Percentiles rank a stretch among this genome's conserved stretches.
phyloP scores from a whole-genome alignment of 2,113 vertebrate genomes.

The Pygoscelis adeliae region DNA sequence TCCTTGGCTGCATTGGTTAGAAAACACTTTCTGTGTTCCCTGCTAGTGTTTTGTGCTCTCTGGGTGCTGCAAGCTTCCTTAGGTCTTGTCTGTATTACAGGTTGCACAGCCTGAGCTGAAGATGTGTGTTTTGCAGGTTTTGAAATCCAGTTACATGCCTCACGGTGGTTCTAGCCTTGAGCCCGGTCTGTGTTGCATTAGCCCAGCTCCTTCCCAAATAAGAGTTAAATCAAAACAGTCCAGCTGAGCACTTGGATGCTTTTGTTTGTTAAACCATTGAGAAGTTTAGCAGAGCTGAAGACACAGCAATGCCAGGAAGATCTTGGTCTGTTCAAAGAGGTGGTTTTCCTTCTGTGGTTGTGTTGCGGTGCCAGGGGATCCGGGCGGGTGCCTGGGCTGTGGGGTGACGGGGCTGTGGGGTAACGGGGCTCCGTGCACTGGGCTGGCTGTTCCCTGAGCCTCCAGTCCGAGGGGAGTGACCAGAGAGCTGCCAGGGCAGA shows the following conservation, averaged over 20 bases:
- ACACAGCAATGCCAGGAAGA: neutral
- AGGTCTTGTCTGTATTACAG: neutral
- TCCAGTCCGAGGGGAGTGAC: no score
- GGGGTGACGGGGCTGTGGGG: neutral
- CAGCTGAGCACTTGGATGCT: neutral
- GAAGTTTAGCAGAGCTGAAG: neutral
- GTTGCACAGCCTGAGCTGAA: neutral
- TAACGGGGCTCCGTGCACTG: accelerated
- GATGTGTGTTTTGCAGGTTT: neutral
- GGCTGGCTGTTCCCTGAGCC: neutral
- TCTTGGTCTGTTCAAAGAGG: neutral
- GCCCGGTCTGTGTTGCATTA: accelerated
- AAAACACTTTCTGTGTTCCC: neutral
- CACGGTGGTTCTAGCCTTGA: neutral
- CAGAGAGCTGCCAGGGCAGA: neutral
- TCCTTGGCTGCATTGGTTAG: neutral
- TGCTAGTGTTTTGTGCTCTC: neutral
- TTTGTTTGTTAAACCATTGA: neutral
- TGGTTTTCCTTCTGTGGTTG: neutral
- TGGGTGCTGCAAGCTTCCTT: neutral
- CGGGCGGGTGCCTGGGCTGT: accelerated
- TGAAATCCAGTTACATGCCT: neutral
- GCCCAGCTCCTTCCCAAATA: neutral
- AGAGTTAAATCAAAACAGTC: neutral
- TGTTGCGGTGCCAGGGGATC: no score